phyloP scores from a whole-genome alignment of 2,797 vertebrate genomes.

The Apodemus agrarius region DNA sequence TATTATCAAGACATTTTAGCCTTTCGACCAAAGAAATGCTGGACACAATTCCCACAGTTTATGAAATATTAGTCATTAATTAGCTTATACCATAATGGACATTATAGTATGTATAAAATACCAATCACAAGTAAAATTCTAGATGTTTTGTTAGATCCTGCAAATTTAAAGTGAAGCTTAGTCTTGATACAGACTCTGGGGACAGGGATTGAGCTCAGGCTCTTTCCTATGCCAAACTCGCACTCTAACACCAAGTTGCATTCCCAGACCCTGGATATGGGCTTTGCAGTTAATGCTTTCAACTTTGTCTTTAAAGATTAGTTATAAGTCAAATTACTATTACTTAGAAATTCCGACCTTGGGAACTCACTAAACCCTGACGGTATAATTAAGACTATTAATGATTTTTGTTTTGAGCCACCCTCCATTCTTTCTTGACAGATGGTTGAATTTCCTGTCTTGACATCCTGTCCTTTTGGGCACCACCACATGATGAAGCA shows the following conservation, averaged over 20 bases:
- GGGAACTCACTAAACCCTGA: slow-evolving; percentile 8
- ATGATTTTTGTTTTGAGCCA: slow-evolving; percentile 43
- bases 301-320: slow-evolving; percentile 1
- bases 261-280: not conserved
- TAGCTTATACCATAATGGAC: not conserved
- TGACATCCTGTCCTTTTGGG: slow-evolving; percentile 5
- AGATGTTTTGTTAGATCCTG: not conserved
- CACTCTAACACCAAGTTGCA: not conserved
- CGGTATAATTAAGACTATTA: slow-evolving; percentile 36
- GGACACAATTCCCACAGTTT: not conserved
- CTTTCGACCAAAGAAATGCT: slow-evolving; percentile 34
- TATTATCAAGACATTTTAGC: not conserved
- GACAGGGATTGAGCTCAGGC: not conserved
- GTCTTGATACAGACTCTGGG: not conserved
- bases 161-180: slow-evolving; percentile 55
- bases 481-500: not conserved
- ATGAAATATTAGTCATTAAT: slow-evolving; percentile 2
- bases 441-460: not conserved
- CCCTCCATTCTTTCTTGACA: slow-evolving; percentile 41
- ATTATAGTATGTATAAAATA: not conserved
- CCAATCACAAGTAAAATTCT: not conserved
- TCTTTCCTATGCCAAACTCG: not conserved
- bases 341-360: slow-evolving; percentile 50
- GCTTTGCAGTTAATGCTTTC: slow-evolving; percentile 51
- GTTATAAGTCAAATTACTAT: slow-evolving; percentile 42